These are phyloP conservation scores for Cariama cristata DNA, from an alignment of 2,113 vertebrate genomes.

Conservation along the genomic window DNA sequence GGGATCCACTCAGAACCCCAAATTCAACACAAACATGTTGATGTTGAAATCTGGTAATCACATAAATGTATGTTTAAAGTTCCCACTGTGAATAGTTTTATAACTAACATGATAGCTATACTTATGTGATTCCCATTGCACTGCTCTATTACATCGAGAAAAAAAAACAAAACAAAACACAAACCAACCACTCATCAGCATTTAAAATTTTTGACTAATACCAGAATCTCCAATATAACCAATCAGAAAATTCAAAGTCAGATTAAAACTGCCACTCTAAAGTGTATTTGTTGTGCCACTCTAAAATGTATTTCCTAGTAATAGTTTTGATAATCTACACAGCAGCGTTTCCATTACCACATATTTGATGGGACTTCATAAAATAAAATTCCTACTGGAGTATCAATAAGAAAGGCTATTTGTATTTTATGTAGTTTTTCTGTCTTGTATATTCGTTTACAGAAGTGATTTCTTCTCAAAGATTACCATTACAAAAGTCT, in stretches of 20 bases:
- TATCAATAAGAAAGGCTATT: not conserved
- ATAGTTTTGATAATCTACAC: not conserved
- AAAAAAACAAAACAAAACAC: not conserved
- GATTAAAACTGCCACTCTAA: not conserved
- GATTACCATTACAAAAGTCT: not conserved
- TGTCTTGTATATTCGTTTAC: not conserved
- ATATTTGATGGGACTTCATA: accelerated
- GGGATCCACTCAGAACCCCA: not conserved
- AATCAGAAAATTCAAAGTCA: not conserved
- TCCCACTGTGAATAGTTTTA: not conserved
- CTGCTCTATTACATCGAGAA: not conserved
- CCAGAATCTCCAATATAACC: not conserved
- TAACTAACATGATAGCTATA: not conserved
- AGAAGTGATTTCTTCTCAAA: not conserved
- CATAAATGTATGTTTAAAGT: not conserved
- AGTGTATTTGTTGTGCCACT: not conserved
- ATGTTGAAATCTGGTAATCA: not conserved
- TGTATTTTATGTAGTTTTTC: not conserved
- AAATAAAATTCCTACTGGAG: not conserved
- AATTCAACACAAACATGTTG: not conserved
- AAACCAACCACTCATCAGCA: no score
- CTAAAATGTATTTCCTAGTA: not conserved
- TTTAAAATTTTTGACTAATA: not conserved
- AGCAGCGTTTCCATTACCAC: not conserved
- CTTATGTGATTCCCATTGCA: not conserved